Percentiles rank a stretch among this genome's conserved stretches.
phyloP scores from a whole-genome alignment of 2,113 vertebrate species.

The Ellobius talpinus region DNA sequence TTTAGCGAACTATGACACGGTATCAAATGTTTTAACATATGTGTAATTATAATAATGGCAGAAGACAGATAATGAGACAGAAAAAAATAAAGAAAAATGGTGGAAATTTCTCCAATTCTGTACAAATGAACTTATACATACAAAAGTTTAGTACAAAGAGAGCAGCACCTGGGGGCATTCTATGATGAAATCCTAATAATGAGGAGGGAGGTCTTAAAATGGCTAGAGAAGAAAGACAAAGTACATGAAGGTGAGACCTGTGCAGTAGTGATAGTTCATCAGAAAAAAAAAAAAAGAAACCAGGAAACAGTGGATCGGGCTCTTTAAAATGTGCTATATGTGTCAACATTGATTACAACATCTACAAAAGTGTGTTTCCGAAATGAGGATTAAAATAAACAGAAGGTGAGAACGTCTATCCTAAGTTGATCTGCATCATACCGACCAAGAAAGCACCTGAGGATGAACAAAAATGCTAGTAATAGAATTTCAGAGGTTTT shows the following conservation, averaged over 20 bases:
- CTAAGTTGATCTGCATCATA: not conserved
- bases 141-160: not conserved
- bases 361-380: not conserved
- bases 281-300: conserved; percentile 2
- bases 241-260: not conserved
- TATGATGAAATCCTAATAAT: not conserved
- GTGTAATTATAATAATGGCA: not conserved
- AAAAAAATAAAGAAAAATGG: not conserved
- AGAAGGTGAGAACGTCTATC: not conserved
- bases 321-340: not conserved
- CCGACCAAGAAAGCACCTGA: not conserved
- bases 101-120: not conserved
- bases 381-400: not conserved
- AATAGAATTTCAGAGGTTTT: not conserved
- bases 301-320: not conserved
- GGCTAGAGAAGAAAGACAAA: not conserved
- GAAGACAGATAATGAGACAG: not conserved
- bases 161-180: not conserved
- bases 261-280: not conserved
- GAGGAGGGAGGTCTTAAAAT: not conserved
- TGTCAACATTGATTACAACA: not conserved
- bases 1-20: not conserved
- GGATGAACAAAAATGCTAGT: not conserved
- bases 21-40: not conserved
- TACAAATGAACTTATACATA: not conserved